Conservation (phyloP, 2,888 invertebrate genomes). For the Icerya purchasi region DNA sequence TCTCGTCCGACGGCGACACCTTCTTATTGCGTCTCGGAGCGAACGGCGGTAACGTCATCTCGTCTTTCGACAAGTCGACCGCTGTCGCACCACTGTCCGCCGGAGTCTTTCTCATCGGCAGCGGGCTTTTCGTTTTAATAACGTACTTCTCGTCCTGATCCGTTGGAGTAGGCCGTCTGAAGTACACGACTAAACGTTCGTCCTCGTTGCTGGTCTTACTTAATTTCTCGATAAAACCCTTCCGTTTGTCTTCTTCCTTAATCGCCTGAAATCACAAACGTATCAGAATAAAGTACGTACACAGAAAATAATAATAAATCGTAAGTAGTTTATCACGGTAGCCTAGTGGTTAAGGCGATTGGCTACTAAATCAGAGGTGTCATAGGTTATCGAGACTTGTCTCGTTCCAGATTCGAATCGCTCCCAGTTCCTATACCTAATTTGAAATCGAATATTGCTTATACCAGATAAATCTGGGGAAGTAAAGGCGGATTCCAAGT, state of each 20-base stretch:
- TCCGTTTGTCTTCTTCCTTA: conserved; percentile 39
- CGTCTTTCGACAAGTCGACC: conserved; percentile 26
- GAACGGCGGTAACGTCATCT: conserved; percentile 24
- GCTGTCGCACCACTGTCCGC: conserved; percentile 19
- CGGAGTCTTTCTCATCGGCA: neutral
- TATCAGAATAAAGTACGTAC: no score
- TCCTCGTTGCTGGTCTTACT: conserved; percentile 24
- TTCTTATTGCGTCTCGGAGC: conserved; percentile 21
- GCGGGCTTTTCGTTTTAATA: neutral
- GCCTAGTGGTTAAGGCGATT: no score
- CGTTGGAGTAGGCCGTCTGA: conserved; percentile 24
- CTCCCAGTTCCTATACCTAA: no score
- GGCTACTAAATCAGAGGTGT: no score
- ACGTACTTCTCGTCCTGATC: neutral
- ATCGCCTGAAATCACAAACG: conserved; percentile 32
- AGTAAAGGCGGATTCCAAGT: no score
- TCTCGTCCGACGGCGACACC: conserved; percentile 20
- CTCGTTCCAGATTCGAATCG: no score
- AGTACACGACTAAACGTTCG: conserved; percentile 38
- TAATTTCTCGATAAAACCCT: conserved; percentile 33
- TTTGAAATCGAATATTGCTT: no score
- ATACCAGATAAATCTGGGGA: no score
- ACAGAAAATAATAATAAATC: conserved; percentile 1
- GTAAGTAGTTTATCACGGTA: no score
- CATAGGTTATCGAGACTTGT: no score